A percentile compares a stretch with the other conserved stretches of the same genome.
Conservation (phyloP, 1,140 invertebrate species). For the Aphaenogaster rudis region DNA sequence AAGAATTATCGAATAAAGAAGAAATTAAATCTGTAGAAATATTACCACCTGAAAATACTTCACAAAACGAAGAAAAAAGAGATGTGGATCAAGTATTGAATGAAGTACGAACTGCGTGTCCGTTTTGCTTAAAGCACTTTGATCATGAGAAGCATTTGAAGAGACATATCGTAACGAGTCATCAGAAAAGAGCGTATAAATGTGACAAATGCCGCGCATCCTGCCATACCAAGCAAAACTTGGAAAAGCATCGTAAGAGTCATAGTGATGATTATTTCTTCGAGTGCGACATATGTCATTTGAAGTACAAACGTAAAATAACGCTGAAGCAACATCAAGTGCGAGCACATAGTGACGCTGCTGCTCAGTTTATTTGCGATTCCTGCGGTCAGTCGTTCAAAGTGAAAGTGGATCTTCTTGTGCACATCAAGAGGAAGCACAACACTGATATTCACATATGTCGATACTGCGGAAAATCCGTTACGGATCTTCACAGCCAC, state of each 20-base stretch:
- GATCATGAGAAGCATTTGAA: constrained; percentile 82
- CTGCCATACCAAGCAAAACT: constrained; percentile 48
- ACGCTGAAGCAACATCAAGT: constrained; percentile 86
- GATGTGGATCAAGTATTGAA: constrained; percentile 23
- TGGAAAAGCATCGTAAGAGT: constrained; percentile 69
- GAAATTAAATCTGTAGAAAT: constrained; percentile 7
- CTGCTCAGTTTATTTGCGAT: constrained; percentile 44
- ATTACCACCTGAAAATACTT: neutral
- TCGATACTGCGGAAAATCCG: constrained; percentile 68
- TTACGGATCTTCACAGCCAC: constrained; percentile 74
- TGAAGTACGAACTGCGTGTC: constrained; percentile 72
- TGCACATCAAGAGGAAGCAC: constrained; percentile 79
- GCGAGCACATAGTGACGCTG: constrained; percentile 78
- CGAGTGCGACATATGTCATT: constrained; percentile 81
- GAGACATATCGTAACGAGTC: constrained; percentile 82
- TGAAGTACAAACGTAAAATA: constrained; percentile 85
- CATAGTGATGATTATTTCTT: constrained; percentile 70
- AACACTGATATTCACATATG: constrained; percentile 81
- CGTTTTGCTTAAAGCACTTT: constrained; percentile 84
- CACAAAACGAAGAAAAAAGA: neutral
- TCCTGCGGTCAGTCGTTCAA: constrained; percentile 83
- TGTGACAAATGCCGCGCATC: constrained; percentile 82
- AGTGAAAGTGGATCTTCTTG: constrained; percentile 80
- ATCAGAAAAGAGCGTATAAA: constrained; percentile 82
- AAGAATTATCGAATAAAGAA: neutral